Evolutionary conservation across 2,888 invertebrate genomes (phyloP).

Genomic region (Caenorhabditis panamensis): DNA sequence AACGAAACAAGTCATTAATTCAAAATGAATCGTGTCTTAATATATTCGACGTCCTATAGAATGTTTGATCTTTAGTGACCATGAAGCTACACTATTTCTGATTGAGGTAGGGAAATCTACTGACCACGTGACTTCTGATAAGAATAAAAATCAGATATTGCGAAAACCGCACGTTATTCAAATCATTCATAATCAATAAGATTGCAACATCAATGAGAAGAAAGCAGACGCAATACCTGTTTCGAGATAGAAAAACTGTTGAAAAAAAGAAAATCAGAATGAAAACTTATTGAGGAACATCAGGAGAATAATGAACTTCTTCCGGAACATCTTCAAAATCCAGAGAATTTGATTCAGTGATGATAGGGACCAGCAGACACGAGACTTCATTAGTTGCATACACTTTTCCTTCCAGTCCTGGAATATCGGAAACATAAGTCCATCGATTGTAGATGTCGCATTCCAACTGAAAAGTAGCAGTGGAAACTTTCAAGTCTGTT

Average conservation of each 20-base stretch:
- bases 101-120: not conserved
- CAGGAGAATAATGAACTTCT: not conserved
- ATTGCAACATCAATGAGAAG: conserved; percentile 7
- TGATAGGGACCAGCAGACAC: conserved; percentile 56
- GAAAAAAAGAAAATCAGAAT: not conserved
- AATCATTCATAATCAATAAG: not conserved
- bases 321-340: conserved; percentile 16
- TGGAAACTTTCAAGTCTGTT: conserved; percentile 40
- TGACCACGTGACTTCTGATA: conserved; percentile 38
- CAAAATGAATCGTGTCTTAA: conserved; percentile 44
- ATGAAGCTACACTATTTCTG: not conserved
- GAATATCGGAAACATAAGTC: conserved; percentile 62
- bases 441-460: conserved; percentile 54
- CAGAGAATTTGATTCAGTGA: conserved; percentile 21
- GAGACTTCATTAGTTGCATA: conserved; percentile 60
- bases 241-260: not conserved
- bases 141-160: too few relatives aligned
- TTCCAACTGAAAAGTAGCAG: conserved; percentile 39
- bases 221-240: not conserved
- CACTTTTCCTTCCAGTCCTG: conserved; percentile 50
- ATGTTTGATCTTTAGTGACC: conserved; percentile 33
- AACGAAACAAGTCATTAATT: not conserved
- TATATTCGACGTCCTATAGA: conserved; percentile 19
- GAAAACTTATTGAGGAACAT: conserved; percentile 15
- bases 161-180: conserved; percentile 11